A percentile compares a stretch with the other conserved stretches of the same genome.
phyloP scores from a whole-genome alignment of 2,797 vertebrate genomes.

The Alcedo atthis region DNA sequence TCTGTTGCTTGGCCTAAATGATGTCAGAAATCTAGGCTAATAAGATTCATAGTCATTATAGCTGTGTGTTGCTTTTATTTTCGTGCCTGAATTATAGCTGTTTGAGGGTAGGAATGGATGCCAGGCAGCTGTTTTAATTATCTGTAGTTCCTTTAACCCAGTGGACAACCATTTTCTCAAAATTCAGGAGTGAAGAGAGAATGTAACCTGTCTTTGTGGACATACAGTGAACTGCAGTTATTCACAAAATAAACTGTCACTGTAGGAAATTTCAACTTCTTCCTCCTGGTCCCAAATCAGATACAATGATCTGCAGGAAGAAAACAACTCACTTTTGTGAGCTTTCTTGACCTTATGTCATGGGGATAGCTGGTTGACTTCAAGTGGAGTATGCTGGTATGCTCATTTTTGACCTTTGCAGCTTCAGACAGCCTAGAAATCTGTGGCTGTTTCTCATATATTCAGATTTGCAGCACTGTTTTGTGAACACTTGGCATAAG shows the following conservation, averaged over 20 bases:
- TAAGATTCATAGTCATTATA: background rate
- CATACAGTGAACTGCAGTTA: background rate
- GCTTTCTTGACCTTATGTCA: background rate
- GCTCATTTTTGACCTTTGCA: background rate
- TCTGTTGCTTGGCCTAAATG: background rate
- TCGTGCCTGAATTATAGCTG: background rate
- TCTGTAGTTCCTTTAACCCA: background rate
- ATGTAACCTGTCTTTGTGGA: background rate
- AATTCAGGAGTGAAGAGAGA: background rate
- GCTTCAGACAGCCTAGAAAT: background rate
- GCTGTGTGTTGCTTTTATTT: background rate
- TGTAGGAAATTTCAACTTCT: background rate
- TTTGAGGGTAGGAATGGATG: background rate
- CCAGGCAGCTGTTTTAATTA: background rate
- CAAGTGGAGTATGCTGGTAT: rapidly evolving
- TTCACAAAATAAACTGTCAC: background rate
- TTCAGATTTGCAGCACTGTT: background rate
- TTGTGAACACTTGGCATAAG: background rate
- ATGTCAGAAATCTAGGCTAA: background rate
- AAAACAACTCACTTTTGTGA: background rate
- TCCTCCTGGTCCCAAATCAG: background rate
- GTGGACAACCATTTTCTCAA: background rate
- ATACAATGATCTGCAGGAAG: background rate
- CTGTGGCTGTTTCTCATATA: background rate
- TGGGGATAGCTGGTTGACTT: background rate